Evolutionary conservation across 2,888 invertebrate genomes (phyloP).

Genomic region (Drosophila niveifrons): DNA sequence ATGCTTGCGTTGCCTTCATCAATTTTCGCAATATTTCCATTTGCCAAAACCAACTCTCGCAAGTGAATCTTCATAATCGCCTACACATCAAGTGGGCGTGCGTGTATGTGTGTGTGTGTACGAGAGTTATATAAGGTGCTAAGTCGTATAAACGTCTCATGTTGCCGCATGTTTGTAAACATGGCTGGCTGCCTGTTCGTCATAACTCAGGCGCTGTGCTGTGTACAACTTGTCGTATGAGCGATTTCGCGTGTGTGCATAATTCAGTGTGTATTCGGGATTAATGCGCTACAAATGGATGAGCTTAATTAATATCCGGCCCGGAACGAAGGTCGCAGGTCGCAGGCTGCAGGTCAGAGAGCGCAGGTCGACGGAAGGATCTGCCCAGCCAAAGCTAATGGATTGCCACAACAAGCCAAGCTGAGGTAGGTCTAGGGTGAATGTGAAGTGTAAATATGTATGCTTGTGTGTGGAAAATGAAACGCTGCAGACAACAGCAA

Average conservation of each 20-base stretch:
- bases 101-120: background rate
- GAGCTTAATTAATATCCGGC: slow-evolving; percentile 73
- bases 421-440: slow-evolving; percentile 20
- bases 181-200: background rate
- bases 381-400: slow-evolving; percentile 50
- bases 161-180: slow-evolving; percentile 2
- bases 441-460: background rate
- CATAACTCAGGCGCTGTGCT: slow-evolving; percentile 39
- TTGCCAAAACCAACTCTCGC: slow-evolving; percentile 24
- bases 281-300: slow-evolving; percentile 63
- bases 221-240: slow-evolving; percentile 56
- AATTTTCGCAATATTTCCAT: slow-evolving; percentile 37
- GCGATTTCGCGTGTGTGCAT: slow-evolving; percentile 54
- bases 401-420: slow-evolving; percentile 52
- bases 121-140: slow-evolving; percentile 22
- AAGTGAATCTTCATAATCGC: slow-evolving; percentile 54
- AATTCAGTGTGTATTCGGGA: slow-evolving; percentile 56
- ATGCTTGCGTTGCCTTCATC: slow-evolving; percentile 37
- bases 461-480: slow-evolving; percentile 11
- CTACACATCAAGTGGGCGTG: slow-evolving; percentile 17
- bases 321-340: slow-evolving; percentile 12
- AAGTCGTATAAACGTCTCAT: slow-evolving; percentile 35
- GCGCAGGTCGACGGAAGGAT: background rate
- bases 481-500: slow-evolving; percentile 24
- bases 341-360: background rate